These are phyloP conservation scores for Microcebus griseorufus DNA, from an alignment of 2,113 vertebrate species.

Conservation along the genomic window DNA sequence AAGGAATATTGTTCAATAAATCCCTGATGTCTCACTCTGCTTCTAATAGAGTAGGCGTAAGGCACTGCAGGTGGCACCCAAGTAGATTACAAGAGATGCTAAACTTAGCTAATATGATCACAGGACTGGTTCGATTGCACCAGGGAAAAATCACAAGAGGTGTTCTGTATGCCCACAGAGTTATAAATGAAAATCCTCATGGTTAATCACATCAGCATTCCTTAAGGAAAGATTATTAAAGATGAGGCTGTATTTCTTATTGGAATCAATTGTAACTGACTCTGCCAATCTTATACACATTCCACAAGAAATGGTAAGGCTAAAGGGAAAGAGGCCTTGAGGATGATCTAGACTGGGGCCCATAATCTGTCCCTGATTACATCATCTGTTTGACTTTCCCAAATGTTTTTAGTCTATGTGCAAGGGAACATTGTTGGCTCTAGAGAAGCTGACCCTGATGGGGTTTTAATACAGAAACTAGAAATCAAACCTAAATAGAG, in stretches of 20 bases:
- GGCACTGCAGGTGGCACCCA: too few relatives aligned
- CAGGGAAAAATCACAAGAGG: not conserved
- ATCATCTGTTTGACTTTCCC: not conserved
- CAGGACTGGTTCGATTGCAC: not conserved
- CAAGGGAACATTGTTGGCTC: not conserved
- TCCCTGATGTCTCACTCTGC: accelerated
- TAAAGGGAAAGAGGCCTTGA: not conserved
- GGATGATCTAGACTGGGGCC: not conserved
- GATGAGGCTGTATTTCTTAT: not conserved
- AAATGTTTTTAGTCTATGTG: accelerated
- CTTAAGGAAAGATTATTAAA: not conserved
- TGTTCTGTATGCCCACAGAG: not conserved
- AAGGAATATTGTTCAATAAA: not conserved
- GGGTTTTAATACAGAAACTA: not conserved
- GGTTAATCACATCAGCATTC: not conserved
- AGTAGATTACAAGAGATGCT: too few relatives aligned
- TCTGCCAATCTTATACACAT: not conserved
- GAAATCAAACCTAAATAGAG: not conserved
- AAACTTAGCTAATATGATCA: not conserved
- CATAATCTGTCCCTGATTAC: too few relatives aligned
- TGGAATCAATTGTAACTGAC: not conserved
- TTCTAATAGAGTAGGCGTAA: not conserved
- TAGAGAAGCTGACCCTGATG: too few relatives aligned
- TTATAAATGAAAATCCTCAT: not conserved
- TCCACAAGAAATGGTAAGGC: not conserved